Evolutionary conservation across 2,888 invertebrate species (phyloP), one percentile per base, ranked within the genome.

Genomic region (Tinea trinotella): DNA sequence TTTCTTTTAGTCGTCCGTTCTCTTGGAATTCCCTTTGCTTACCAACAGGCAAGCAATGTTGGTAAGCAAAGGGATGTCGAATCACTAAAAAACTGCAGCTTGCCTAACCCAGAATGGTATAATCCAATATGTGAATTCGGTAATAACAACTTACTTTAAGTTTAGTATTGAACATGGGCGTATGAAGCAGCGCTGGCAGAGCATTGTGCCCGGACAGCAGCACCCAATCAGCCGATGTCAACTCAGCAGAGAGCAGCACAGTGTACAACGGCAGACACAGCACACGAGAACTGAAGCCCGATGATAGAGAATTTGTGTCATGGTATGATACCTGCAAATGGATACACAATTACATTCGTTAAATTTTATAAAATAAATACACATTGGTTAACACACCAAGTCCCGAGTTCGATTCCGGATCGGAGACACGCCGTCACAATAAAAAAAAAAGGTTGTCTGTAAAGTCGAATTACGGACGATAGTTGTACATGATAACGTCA

Each of bases 231-330:
- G 94, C 88, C 35, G 78, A 81, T 6, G 91, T 88, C 50, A 90
- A 88, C 67, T 92, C 92, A 59, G 92, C 92, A 49, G 95, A 95
- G 63, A 93, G 76, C 71, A 95, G 85, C 58, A 95, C 87, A 1
- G 95, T 94, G 71, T 92, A 93, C 58, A 96, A 85, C 55, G 95
- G 95, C 70, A 95, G 93, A 77, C 95, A 95, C 70, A 93, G 92
- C 58, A 95, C 92, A 63, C 93, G 89, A 30, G 93, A 91, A 52
- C 89, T 87, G 73, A 91, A 91, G 80, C 87, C 87, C 2, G 18
- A 12, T 4, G 17, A 18, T 9, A 19, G 6, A 10, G 17, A 46
- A 10, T 19, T n/a, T 19, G 19, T 7, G 9, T 46, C 17, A 46
- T 10, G n/a, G 30, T 52, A 22, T 2, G 9, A 12, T n/a, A 48